Evolutionary conservation across 1,140 invertebrate species (phyloP).

Genomic region (Drosophila arawakana): DNA sequence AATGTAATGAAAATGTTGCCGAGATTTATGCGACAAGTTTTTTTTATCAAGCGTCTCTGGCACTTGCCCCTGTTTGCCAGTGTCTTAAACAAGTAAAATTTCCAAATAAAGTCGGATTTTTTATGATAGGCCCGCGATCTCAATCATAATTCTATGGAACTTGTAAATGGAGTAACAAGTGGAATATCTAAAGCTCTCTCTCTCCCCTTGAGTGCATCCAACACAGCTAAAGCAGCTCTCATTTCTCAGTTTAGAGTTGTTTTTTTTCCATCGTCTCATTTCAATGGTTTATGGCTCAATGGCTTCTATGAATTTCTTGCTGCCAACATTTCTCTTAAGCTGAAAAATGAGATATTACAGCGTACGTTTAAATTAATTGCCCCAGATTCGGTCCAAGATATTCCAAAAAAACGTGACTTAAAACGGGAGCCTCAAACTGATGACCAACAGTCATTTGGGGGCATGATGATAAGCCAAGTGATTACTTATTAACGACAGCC

Average conservation of each 20-base stretch:
- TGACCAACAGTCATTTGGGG: background rate
- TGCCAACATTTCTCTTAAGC: conserved; percentile 42
- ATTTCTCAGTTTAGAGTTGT: background rate
- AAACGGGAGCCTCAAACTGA: conserved; percentile 49
- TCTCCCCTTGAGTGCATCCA: background rate
- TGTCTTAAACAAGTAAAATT: conserved; percentile 71
- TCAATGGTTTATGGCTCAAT: conserved; percentile 64
- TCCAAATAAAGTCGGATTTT: conserved; percentile 79
- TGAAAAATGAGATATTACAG: conserved; percentile 78
- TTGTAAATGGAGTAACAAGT: conserved; percentile 84
- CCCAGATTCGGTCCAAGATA: conserved; percentile 66
- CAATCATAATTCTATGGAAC: conserved; percentile 79
- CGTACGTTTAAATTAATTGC: conserved; percentile 78
- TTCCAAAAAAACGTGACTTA: conserved; percentile 59
- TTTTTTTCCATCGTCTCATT: conserved; percentile 39
- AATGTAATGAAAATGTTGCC: conserved; percentile 60
- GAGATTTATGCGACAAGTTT: conserved; percentile 67
- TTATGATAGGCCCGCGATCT: conserved; percentile 71
- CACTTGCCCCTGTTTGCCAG: conserved; percentile 49
- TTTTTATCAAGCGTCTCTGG: conserved; percentile 56
- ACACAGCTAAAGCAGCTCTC: conserved; percentile 2
- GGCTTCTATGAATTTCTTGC: conserved; percentile 68
- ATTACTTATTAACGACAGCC: conserved; percentile 12
- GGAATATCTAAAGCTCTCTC: conserved; percentile 49
- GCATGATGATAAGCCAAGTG: conserved; percentile 18